Evolutionary conservation across 1,140 invertebrate genomes (phyloP).

Genomic region (Thrips palmi): DNA sequence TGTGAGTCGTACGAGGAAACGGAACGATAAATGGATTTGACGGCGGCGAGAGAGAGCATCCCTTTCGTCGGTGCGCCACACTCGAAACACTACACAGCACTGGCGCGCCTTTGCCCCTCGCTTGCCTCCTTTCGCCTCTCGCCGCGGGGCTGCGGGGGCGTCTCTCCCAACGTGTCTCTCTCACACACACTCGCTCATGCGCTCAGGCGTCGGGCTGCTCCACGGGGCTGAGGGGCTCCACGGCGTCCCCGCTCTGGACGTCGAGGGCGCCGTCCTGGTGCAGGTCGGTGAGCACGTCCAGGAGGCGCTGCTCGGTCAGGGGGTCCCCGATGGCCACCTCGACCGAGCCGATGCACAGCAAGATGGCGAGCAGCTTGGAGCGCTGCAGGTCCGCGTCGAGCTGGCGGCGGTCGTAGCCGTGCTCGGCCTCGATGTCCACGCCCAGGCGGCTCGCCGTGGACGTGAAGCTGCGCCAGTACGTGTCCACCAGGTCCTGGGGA

Average conservation of each 20-base stretch:
- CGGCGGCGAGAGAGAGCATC: too few relatives aligned
- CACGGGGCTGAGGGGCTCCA: neutral
- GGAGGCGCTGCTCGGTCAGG: slow-evolving; percentile 44
- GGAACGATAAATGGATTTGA: too few relatives aligned
- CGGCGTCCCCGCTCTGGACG: slow-evolving; percentile 14
- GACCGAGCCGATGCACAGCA: slow-evolving; percentile 60
- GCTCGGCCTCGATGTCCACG: slow-evolving; percentile 34
- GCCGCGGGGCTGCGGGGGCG: too few relatives aligned
- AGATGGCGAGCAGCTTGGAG: slow-evolving; percentile 48
- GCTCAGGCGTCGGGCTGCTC: neutral
- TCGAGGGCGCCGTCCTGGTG: slow-evolving; percentile 33
- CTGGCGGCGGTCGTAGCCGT: slow-evolving; percentile 31
- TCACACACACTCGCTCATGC: too few relatives aligned
- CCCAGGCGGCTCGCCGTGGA: slow-evolving; percentile 30
- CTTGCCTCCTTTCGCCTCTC: too few relatives aligned
- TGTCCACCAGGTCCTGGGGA: slow-evolving; percentile 39
- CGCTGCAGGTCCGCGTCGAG: slow-evolving; percentile 44
- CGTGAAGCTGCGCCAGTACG: slow-evolving; percentile 44
- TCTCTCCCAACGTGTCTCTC: too few relatives aligned
- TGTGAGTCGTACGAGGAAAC: too few relatives aligned
- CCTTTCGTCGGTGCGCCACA: too few relatives aligned
- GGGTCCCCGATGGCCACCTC: slow-evolving; percentile 50
- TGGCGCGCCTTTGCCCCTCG: too few relatives aligned
- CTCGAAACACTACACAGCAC: too few relatives aligned
- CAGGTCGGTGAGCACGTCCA: slow-evolving; percentile 36